Conservation (phyloP, 2,797 vertebrate species). For the Protosalanx chinensis region DNA sequence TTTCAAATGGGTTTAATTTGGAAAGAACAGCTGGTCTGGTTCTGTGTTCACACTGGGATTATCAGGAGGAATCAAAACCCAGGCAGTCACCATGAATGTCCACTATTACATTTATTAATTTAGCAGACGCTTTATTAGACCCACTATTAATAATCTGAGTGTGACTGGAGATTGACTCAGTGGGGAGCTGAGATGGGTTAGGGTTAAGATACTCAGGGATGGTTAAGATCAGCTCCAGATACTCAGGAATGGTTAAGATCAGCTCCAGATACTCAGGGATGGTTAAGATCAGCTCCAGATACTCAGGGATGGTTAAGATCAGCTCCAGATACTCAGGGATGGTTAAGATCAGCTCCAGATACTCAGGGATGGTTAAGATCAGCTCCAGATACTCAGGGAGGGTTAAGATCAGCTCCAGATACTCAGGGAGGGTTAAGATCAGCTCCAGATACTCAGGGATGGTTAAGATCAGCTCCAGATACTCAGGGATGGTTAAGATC, state of each 20-base stretch:
- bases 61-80: slow-evolving; percentile 38
- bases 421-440: no score
- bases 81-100: slow-evolving; percentile 26
- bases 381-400: slow-evolving; percentile 33
- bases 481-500: no score
- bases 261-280: slow-evolving; percentile 33
- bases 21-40: slow-evolving; percentile 38
- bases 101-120: no score
- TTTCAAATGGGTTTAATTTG: slow-evolving; percentile 19
- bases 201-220: slow-evolving; percentile 15
- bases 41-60: slow-evolving; percentile 8
- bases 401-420: slow-evolving; percentile 33
- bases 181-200: no score
- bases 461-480: slow-evolving; percentile 33
- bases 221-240: slow-evolving; percentile 32
- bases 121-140: no score
- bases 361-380: no score
- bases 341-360: slow-evolving; percentile 32
- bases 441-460: no score
- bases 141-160: not conserved
- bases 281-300: slow-evolving; percentile 33
- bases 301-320: no score
- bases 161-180: not conserved
- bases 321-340: slow-evolving; percentile 33
- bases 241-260: no score